Evolutionary conservation across 2,888 invertebrate species (phyloP).

Genomic region (Apamea sordens): DNA sequence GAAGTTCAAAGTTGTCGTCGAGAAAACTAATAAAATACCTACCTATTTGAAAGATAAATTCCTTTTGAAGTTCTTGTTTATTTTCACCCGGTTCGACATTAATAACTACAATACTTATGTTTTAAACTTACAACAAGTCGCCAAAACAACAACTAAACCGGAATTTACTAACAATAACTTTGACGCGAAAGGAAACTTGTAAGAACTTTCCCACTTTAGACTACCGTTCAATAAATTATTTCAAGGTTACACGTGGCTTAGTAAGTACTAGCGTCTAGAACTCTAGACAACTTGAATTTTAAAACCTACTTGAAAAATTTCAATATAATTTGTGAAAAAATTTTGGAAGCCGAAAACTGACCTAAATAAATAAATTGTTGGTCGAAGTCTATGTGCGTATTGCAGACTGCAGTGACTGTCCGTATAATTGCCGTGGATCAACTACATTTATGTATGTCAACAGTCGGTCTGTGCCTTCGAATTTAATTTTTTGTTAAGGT

Average conservation of each 20-base stretch:
- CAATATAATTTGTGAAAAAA: background rate
- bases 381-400: too few relatives aligned
- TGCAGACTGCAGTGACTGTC: too few relatives aligned
- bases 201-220: slow-evolving; percentile 3
- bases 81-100: background rate
- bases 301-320: background rate
- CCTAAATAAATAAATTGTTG: too few relatives aligned
- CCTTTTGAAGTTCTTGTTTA: background rate
- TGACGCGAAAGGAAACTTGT: background rate
- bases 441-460: too few relatives aligned
- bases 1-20: too few relatives aligned
- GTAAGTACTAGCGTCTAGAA: background rate
- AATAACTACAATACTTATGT: background rate
- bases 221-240: slow-evolving; percentile 10
- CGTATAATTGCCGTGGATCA: too few relatives aligned
- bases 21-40: background rate
- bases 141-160: background rate
- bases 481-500: background rate
- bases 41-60: background rate
- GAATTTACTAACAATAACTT: slow-evolving; percentile 4
- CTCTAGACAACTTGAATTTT: slow-evolving; percentile 1
- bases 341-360: background rate
- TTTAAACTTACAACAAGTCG: slow-evolving; percentile 10
- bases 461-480: too few relatives aligned
- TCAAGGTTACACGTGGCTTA: background rate